Percentiles rank a stretch among this genome's conserved stretches.
Conservation (phyloP, 2,113 vertebrate species). For the Craseonycteris thonglongyai region DNA sequence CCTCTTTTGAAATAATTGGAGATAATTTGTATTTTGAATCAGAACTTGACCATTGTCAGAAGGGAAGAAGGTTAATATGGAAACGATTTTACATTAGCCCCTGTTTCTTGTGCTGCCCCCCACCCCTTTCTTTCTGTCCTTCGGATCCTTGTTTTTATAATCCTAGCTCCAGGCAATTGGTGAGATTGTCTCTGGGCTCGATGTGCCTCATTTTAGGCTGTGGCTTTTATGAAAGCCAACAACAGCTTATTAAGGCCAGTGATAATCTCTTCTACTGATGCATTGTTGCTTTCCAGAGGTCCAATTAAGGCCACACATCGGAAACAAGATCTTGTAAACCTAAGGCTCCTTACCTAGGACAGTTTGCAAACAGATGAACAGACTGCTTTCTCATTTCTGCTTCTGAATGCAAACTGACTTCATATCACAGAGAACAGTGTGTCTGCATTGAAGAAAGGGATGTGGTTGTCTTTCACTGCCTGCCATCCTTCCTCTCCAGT, state of each 20-base stretch:
- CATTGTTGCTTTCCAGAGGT: constrained; percentile 77
- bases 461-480: not conserved
- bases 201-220: constrained; percentile 76
- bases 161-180: constrained; percentile 94
- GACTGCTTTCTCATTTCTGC: not conserved
- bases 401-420: constrained; percentile 3
- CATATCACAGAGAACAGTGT: not conserved
- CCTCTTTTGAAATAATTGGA: constrained; percentile 97
- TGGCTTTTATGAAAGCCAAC: constrained; percentile 81
- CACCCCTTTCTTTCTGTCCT: constrained; percentile 55
- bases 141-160: constrained; percentile 85
- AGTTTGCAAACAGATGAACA: constrained; percentile 45
- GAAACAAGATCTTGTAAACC: constrained; percentile 65
- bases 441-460: not conserved
- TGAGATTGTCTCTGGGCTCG: constrained; percentile 77
- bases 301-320: constrained; percentile 58
- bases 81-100: constrained; percentile 94
- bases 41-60: constrained; percentile 93
- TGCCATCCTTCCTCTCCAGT: not conserved
- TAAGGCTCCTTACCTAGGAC: constrained; percentile 33
- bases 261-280: constrained; percentile 81
- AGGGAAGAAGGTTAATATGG: constrained; percentile 95
- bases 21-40: constrained; percentile 96
- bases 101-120: constrained; percentile 79
- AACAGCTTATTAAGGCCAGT: constrained; percentile 81